Conservation (phyloP, 2,113 vertebrate genomes). For the Thinocorus orbignyianus region DNA sequence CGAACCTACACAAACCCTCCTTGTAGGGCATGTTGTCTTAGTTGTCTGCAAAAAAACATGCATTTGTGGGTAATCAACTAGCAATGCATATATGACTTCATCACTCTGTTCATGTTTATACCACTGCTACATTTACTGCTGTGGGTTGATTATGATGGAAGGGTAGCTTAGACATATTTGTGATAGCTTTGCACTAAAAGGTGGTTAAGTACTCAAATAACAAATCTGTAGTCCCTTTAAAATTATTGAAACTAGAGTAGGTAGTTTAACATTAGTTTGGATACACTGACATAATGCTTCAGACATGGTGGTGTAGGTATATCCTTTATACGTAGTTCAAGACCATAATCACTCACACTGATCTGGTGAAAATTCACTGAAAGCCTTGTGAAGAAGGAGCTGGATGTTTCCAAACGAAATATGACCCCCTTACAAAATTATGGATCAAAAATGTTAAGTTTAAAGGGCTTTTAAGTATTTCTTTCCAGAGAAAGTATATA, state of each 20-base stretch:
- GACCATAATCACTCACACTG: background rate
- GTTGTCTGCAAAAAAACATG: background rate
- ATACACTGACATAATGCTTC: background rate
- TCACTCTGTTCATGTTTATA: background rate
- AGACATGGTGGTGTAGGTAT: fast-evolving
- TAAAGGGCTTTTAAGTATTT: background rate
- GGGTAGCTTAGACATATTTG: background rate
- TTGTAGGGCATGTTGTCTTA: background rate
- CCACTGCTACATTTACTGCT: background rate
- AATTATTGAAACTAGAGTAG: background rate
- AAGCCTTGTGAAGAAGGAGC: background rate
- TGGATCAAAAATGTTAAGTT: background rate
- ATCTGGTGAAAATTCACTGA: background rate
- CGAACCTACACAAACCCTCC: background rate
- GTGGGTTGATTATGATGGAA: background rate
- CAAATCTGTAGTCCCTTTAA: background rate
- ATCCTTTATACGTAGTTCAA: background rate
- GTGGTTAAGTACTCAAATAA: background rate
- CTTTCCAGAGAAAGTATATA: background rate
- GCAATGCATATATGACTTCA: background rate
- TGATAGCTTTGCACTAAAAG: background rate
- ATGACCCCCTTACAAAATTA: background rate
- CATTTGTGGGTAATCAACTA: background rate
- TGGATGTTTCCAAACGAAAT: slow-evolving; percentile 5
- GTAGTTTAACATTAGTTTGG: background rate